Conservation (phyloP, 2,113 vertebrate species). For the Callospermophilus lateralis region DNA sequence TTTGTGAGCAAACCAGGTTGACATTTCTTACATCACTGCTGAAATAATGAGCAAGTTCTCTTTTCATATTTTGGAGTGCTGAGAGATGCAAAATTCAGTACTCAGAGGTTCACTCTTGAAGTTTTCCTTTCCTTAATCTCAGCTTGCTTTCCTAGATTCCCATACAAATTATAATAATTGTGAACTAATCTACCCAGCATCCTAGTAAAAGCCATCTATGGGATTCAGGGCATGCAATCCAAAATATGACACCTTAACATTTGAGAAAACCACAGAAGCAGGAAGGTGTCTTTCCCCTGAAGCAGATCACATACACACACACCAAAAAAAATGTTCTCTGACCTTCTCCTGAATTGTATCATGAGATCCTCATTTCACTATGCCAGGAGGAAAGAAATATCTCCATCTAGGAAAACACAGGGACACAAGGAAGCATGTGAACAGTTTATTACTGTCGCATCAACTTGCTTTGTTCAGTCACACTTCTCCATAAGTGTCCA, state of each 20-base stretch:
- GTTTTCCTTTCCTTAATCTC: not conserved
- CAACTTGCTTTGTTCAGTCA: not conserved
- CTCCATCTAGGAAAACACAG: not conserved
- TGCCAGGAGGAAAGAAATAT: not conserved
- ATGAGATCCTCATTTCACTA: not conserved
- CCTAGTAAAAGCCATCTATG: not conserved
- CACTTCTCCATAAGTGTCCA: not conserved
- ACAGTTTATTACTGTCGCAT: not conserved
- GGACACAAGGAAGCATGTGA: not conserved
- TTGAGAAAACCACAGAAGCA: not conserved
- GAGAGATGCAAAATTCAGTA: not conserved
- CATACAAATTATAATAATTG: not conserved
- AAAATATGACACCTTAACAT: not conserved
- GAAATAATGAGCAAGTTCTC: constrained; percentile 52
- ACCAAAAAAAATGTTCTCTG: not conserved
- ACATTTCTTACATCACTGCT: constrained; percentile 30
- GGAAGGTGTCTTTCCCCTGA: not conserved
- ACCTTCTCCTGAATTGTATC: not conserved
- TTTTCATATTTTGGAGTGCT: constrained; percentile 47
- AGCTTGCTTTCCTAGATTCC: constrained; percentile 32
- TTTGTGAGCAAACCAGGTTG: not conserved
- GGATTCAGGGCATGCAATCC: not conserved
- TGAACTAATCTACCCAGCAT: not conserved
- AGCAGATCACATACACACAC: too few relatives aligned
- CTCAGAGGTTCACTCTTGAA: not conserved